These are phyloP conservation scores for Elysia chlorotica DNA, from an alignment of 1,140 invertebrate genomes.

Conservation along the genomic window DNA sequence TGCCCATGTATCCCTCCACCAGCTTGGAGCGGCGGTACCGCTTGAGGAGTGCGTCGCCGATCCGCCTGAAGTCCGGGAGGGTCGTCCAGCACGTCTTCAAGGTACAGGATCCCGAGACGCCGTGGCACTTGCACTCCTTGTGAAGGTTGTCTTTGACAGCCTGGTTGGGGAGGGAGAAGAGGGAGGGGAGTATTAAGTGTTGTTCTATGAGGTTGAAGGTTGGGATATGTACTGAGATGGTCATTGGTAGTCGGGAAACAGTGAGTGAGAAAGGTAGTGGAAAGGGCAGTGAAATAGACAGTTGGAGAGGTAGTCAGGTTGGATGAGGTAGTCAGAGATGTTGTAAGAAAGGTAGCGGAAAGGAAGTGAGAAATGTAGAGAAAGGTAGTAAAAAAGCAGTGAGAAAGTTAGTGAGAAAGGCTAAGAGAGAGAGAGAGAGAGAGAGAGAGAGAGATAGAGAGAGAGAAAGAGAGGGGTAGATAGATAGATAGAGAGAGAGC, in stretches of 20 bases:
- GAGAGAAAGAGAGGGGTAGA: neutral
- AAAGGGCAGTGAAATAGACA: neutral
- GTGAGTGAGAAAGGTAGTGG: neutral
- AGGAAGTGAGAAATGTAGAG: no score
- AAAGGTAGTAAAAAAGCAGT: neutral
- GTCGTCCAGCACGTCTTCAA: conserved; percentile 95
- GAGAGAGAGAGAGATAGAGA: conserved; percentile 3
- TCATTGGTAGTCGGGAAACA: neutral
- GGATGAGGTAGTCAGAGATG: no score
- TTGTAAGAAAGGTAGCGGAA: no score
- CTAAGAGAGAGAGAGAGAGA: conserved; percentile 15
- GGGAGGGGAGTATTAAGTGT: neutral
- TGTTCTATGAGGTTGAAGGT: neutral
- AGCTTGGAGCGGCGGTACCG: conserved; percentile 81
- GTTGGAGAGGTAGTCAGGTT: neutral
- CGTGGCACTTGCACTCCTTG: conserved; percentile 87
- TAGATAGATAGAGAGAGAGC: no score
- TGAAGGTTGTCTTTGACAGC: conserved; percentile 58
- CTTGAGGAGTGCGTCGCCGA: conserved; percentile 80
- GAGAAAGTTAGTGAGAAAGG: neutral
- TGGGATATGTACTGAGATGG: neutral
- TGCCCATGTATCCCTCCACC: conserved; percentile 65
- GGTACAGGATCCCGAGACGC: conserved; percentile 93
- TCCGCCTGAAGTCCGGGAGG: conserved; percentile 80
- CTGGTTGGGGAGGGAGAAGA: conserved; percentile 33